A percentile compares a stretch with the other conserved stretches of the same genome.
These are phyloP conservation scores for Adelphocoris suturalis DNA, from an alignment of 2,888 invertebrate species.

Conservation along the genomic window DNA sequence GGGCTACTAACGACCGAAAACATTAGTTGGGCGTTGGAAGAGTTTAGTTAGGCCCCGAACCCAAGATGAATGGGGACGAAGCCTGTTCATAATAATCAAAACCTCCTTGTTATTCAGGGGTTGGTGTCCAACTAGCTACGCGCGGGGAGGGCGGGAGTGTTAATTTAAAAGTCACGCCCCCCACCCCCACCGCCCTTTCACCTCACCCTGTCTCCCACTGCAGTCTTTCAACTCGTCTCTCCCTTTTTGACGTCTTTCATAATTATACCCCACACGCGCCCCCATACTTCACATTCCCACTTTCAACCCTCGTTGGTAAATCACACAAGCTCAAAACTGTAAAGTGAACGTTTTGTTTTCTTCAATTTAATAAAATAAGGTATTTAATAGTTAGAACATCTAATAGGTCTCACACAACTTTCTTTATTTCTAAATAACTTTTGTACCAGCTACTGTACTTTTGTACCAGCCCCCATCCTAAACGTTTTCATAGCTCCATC, in stretches of 20 bases:
- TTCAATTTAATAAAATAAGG: too few species aligned
- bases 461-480: too few species aligned
- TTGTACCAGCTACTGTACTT: too few species aligned
- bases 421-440: too few species aligned
- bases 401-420: too few species aligned
- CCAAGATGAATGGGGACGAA: constrained; percentile 46
- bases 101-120: constrained; percentile 65
- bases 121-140: constrained; percentile 34
- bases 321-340: too few species aligned
- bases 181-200: neutral
- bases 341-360: too few species aligned
- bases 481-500: too few species aligned
- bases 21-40: constrained; percentile 58
- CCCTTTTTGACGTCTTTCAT: neutral
- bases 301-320: neutral
- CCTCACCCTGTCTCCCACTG: neutral
- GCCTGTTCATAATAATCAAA: constrained; percentile 66
- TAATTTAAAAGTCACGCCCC: constrained; percentile 63
- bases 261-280: constrained; percentile 41
- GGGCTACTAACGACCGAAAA: constrained; percentile 49
- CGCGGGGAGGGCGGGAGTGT: constrained; percentile 23
- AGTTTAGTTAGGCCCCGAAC: constrained; percentile 40
- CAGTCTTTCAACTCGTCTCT: neutral
- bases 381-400: too few species aligned
- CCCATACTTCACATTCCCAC: neutral